Evolutionary conservation across 2,888 invertebrate species (phyloP).

Genomic region (Panzeria rudis): DNA sequence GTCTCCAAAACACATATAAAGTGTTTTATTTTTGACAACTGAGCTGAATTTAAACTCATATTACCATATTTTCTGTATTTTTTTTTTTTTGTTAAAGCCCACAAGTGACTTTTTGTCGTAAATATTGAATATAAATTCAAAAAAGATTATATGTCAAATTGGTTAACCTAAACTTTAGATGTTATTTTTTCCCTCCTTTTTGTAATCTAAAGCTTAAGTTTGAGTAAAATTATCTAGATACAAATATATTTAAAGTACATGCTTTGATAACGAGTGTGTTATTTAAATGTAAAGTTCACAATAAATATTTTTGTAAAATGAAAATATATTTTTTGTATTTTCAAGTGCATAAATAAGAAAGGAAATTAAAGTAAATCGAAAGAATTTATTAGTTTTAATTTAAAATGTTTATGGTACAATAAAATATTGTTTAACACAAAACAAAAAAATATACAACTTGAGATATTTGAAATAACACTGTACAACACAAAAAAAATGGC

Average conservation of each 20-base stretch:
- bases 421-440: too few species aligned
- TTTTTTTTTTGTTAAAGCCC: background rate
- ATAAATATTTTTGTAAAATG: background rate
- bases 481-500: too few species aligned
- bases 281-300: background rate
- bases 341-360: background rate
- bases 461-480: too few species aligned
- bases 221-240: background rate
- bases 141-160: background rate
- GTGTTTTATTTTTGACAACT: background rate
- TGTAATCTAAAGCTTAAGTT: too few species aligned
- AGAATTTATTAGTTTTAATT: too few species aligned
- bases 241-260: background rate
- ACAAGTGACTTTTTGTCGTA: background rate
- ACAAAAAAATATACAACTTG: too few species aligned
- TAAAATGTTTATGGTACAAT: too few species aligned
- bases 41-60: background rate
- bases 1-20: background rate
- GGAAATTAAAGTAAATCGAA: background rate
- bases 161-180: background rate
- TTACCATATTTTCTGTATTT: background rate
- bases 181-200: background rate
- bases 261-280: background rate
- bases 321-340: background rate
- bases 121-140: background rate